phyloP scores from a whole-genome alignment of 2,797 vertebrate genomes.

The Notolabrus celidotus region DNA sequence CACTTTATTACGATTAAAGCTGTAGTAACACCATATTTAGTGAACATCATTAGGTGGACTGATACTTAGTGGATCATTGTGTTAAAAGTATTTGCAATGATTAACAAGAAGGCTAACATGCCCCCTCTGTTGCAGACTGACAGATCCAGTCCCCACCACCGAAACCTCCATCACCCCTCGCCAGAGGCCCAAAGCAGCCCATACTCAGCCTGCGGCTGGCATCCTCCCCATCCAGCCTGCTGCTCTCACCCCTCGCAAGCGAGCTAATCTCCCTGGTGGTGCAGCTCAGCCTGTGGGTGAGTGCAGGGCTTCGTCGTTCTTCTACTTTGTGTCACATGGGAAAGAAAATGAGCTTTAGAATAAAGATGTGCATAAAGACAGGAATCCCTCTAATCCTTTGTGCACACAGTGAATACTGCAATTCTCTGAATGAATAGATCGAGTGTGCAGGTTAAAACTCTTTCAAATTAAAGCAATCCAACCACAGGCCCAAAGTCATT shows the following conservation, averaged over 20 bases:
- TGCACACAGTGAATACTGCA: slow-evolving; percentile 1
- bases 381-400: slow-evolving; percentile 34
- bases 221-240: slow-evolving; percentile 97
- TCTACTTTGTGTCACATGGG: slow-evolving; percentile 21
- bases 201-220: slow-evolving; percentile 90
- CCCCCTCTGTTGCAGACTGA: slow-evolving; percentile 86
- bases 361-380: slow-evolving; percentile 18
- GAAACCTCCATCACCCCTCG: slow-evolving; percentile 99
- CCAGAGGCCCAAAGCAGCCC: slow-evolving; percentile 97
- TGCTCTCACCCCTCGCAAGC: slow-evolving; percentile 95
- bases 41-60: slow-evolving; percentile 40
- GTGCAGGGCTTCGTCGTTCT: slow-evolving; percentile 35
- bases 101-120: slow-evolving; percentile 51
- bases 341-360: slow-evolving; percentile 25
- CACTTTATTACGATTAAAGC: slow-evolving; percentile 40
- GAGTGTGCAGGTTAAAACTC: slow-evolving; percentile 37
- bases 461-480: slow-evolving; percentile 38
- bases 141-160: slow-evolving; percentile 95
- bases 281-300: slow-evolving; percentile 87
- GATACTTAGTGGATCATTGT: slow-evolving; percentile 56
- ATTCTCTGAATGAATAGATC: slow-evolving; percentile 41
- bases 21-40: slow-evolving; percentile 36
- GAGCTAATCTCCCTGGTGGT: slow-evolving; percentile 87
- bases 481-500: slow-evolving; percentile 20
- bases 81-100: slow-evolving; percentile 39